These are phyloP conservation scores for Sebastes matsubarae DNA, from an alignment of 2,797 vertebrate genomes.

Conservation along the genomic window DNA sequence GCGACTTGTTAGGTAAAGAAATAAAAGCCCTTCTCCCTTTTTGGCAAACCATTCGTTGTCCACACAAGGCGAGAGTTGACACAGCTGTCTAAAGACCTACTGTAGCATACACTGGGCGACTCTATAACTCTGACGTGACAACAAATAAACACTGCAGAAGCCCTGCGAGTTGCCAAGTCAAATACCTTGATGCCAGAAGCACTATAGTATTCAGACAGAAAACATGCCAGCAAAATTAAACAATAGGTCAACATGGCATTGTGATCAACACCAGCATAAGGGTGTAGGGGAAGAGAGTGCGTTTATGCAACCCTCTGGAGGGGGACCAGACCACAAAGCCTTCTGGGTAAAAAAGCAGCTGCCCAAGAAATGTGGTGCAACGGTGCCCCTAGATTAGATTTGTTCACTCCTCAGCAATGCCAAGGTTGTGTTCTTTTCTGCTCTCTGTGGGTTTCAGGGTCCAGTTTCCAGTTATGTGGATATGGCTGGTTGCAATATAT, in stretches of 20 bases:
- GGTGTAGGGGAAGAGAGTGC: slow-evolving; percentile 46
- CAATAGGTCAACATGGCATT: slow-evolving; percentile 81
- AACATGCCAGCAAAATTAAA: slow-evolving; percentile 80
- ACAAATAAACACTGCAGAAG: slow-evolving; percentile 81
- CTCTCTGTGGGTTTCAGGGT: slow-evolving; percentile 58
- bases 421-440: slow-evolving; percentile 63
- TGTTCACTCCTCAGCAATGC: slow-evolving; percentile 53
- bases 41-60: slow-evolving; percentile 47
- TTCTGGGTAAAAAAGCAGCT: slow-evolving; percentile 66
- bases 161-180: slow-evolving; percentile 67
- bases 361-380: slow-evolving; percentile 75
- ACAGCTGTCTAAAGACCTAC: slow-evolving; percentile 74
- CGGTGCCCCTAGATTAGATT: slow-evolving; percentile 64
- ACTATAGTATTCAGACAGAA: slow-evolving; percentile 69
- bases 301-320: slow-evolving; percentile 71
- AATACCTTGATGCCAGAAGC: slow-evolving; percentile 72
- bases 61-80: slow-evolving; percentile 72
- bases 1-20: slow-evolving; percentile 41
- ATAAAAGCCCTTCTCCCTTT: slow-evolving; percentile 46
- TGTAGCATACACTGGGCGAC: slow-evolving; percentile 51
- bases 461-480: slow-evolving; percentile 54
- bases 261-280: slow-evolving; percentile 68
- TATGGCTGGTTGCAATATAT: slow-evolving; percentile 60
- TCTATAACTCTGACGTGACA: slow-evolving; percentile 78
- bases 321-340: slow-evolving; percentile 65